Conservation (phyloP, 2,113 vertebrate genomes). For the Tricholaema leucomelas region DNA sequence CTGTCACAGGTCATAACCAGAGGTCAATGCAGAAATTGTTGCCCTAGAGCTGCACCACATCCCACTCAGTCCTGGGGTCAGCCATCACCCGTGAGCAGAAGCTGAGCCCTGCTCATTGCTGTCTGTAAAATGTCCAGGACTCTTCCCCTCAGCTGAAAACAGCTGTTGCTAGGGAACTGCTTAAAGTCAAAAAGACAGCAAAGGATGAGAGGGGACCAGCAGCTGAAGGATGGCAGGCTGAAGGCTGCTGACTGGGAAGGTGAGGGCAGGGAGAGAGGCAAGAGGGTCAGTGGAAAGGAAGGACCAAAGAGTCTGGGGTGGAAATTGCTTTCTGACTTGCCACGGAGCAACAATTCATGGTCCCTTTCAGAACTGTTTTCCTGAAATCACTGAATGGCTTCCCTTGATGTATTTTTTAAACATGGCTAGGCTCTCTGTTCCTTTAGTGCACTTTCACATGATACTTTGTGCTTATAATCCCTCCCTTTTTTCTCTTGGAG, state of each 20-base stretch:
- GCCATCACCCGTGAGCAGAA: rapidly evolving
- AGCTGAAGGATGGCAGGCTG: neutral
- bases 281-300: neutral
- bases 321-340: neutral
- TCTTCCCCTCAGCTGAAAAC: slow-evolving; percentile 14
- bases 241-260: neutral
- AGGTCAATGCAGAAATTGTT: neutral
- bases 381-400: neutral
- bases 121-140: slow-evolving; percentile 10
- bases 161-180: slow-evolving; percentile 68
- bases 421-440: neutral
- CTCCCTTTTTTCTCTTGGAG: neutral
- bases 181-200: slow-evolving; percentile 27
- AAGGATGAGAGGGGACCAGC: slow-evolving; percentile 7
- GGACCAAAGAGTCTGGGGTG: neutral
- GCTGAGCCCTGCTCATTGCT: neutral
- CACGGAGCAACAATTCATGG: neutral
- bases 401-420: neutral
- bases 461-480: neutral
- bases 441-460: neutral
- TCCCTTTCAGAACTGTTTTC: neutral
- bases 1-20: neutral
- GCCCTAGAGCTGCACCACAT: rapidly evolving
- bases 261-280: rapidly evolving
- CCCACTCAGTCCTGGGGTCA: neutral